Evolutionary conservation across 2,113 vertebrate genomes (phyloP).

Genomic region (Andinoacara biseriatus): DNA sequence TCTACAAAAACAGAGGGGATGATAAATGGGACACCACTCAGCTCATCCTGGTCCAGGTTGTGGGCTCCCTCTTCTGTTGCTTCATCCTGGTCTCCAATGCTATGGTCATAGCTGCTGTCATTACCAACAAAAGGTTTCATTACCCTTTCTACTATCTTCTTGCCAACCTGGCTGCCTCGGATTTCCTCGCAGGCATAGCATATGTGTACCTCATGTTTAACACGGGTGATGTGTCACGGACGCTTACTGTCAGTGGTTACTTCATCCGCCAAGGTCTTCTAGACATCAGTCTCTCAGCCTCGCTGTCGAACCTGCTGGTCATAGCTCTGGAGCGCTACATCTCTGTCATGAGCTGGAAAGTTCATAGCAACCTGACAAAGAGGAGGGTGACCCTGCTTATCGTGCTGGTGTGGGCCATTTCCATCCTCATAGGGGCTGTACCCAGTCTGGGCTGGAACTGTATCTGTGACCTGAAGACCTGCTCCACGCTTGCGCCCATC

Average conservation of each 20-base stretch:
- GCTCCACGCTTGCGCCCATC: conserved; percentile 92
- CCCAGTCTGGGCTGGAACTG: conserved; percentile 98
- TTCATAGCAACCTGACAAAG: conserved; percentile 95
- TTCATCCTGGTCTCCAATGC: conserved; percentile 96
- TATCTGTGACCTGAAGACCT: conserved; percentile 87
- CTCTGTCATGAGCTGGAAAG: conserved; percentile 91
- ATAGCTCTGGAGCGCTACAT: conserved; percentile 96
- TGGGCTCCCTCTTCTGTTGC: conserved; percentile 91
- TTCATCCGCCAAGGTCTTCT: conserved; percentile 94
- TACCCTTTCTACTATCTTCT: conserved; percentile 97
- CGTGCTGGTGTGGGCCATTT: conserved; percentile 88
- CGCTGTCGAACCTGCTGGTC: conserved; percentile 90
- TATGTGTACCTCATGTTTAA: conserved; percentile 98
- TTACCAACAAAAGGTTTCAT: conserved; percentile 94
- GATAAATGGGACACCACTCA: conserved; percentile 83
- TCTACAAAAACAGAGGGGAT: conserved; percentile 85
- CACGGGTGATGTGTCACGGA: conserved; percentile 86
- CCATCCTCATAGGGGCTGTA: conserved; percentile 93
- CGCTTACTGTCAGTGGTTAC: conserved; percentile 87
- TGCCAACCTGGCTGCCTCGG: conserved; percentile 93
- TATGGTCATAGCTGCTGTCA: conserved; percentile 92
- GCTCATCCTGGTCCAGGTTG: conserved; percentile 86
- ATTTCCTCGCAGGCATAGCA: conserved; percentile 95
- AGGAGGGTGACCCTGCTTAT: conserved; percentile 94
- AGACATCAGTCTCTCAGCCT: conserved; percentile 93